Base-by-base conservation (phyloP, 2,113 vertebrate species). In the Protobothrops flavoviridis region DNA sequence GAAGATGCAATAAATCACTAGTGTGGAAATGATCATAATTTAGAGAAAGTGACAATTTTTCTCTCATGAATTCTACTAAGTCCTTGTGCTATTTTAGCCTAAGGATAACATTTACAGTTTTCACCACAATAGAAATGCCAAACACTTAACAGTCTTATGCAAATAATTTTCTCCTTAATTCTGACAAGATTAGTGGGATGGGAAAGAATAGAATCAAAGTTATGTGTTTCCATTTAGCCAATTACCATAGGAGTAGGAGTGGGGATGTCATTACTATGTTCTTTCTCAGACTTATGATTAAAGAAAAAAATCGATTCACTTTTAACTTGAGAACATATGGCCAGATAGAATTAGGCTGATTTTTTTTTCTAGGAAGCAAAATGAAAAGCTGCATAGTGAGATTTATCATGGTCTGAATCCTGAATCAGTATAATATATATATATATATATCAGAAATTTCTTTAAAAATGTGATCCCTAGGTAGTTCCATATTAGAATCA, bases 141-240 rank as follows among this genome's bases (percentile, higher is more conserved):
- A 96, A 91, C 95, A 91, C 93, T 97, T 95, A 96, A 93, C 94
- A 93, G 94, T 57, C 94, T 94, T 96, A 95, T 96, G 95, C 95
- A 95, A 95, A 95, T 94, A 94, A 96, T 95, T 96, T 61, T 74
- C 69, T 90, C 95, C 95, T 94, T 93, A 95, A 95, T 95, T 95
- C 95, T 92, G 93, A 95, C 89, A 93, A 85, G 90, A 94, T 91
- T 94, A 96, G 90, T 94, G 87, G 87, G 85, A 94, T 90, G 33
- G 85, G 90, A 92, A 91, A 92, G 90, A 57, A 56, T 91, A 93
- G 93, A 94, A 93, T 85, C 94, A 91, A 90, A 95, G 94, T 95
- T 95, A 95, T 94, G 91, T 0, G 1, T 94, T 93, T 93, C 50
- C 21, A 91, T 94, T 52, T 59, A n/a, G 15, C 95, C 92, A 92